Evolutionary conservation across 2,888 invertebrate species (phyloP), one percentile per base, ranked within the genome.

Genomic region (Eilema depressum): DNA sequence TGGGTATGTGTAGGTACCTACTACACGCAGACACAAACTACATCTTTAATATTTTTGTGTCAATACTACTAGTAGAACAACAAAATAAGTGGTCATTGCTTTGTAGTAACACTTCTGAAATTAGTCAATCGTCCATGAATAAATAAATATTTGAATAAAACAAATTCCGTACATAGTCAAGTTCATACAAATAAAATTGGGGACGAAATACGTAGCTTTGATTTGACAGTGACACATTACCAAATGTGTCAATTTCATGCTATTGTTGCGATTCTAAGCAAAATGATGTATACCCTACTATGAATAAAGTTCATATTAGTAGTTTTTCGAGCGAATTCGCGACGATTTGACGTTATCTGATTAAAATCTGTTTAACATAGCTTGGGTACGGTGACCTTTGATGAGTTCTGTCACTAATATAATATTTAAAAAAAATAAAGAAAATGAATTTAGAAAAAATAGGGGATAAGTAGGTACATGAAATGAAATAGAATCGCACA

Each of bases 181-280:
- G 53, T 53, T n/a, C 7, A 47, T 47, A 53, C 53, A 53, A 53
- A 53, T n/a, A 53, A 53, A 53, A 53, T 53, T 53, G n/a, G 53
- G 53, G 53, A 47, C 53, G n/a, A 53, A 53, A 53, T 53, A 53
- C 53, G 20, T 8, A 53, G 26, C 17, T 59, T 59, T 14, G 17
- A 59, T 26, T 59, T 59, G 53, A 65, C 65, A 47, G 26, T 66
- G 30, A 57, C 57, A 57, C 53, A 30, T 66, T 53, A 57, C 56
- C 26, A 20, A 59, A 59, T 14, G 53, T 53, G 59, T 59, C 59
- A 59, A 59, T 26, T 59, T 59, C 59, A 14, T 14, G 59, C 26
- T 28, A 59, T 59, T 14, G 53, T 26, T 59, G 28, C 59, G 26
- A 8, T 59, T 59, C 8, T 26, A 59, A 3, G 59, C 28, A 59